phyloP scores from a whole-genome alignment of 2,888 invertebrate genomes.

The Agrotis segetum region DNA sequence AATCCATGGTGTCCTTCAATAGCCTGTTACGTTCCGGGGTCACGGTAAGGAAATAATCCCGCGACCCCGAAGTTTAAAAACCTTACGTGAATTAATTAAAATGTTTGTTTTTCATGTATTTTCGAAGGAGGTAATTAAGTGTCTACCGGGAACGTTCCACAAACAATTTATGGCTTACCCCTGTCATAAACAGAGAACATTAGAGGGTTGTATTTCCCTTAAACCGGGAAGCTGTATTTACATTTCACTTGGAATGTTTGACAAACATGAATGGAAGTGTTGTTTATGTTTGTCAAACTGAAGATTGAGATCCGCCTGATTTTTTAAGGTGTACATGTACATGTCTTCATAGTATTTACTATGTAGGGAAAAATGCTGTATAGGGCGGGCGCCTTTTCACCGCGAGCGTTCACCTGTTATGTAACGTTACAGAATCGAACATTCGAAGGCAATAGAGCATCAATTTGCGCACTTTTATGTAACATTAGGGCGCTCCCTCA shows the following conservation, averaged over 20 bases:
- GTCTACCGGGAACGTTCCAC: background rate
- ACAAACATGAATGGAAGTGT: background rate
- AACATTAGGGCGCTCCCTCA: no score
- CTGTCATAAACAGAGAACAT: constrained; percentile 15
- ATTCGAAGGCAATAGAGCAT: no score
- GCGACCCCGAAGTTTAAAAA: no score
- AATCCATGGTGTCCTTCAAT: no score
- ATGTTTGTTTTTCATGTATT: constrained; percentile 8
- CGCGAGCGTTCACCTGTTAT: no score
- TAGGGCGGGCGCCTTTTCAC: no score
- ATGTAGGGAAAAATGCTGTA: no score
- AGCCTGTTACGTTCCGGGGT: no score
- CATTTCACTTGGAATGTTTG: background rate
- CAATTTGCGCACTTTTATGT: no score
- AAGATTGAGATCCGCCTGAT: constrained; percentile 9
- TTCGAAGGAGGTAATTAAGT: constrained; percentile 9
- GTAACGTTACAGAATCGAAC: no score
- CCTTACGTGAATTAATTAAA: background rate
- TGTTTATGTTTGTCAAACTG: constrained; percentile 1
- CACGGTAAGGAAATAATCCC: no score
- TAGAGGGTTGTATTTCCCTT: background rate
- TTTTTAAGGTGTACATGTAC: background rate
- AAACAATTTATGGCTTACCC: constrained; percentile 22
- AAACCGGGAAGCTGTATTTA: constrained; percentile 6
- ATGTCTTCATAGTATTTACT: no score